phyloP scores from a whole-genome alignment of 2,888 invertebrate genomes.

The Plemyria rubiginata region DNA sequence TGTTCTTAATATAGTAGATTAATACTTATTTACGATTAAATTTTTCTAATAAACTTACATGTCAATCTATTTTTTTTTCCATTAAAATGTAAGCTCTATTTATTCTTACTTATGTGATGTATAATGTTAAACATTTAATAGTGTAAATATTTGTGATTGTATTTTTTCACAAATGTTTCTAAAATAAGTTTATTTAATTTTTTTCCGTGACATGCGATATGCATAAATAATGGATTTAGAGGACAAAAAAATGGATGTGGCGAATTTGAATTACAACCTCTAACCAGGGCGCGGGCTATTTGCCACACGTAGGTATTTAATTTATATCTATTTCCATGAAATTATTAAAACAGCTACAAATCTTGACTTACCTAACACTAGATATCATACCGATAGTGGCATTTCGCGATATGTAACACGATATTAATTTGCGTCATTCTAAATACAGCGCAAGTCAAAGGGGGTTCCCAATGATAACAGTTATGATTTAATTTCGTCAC shows the following conservation, averaged over 20 bases:
- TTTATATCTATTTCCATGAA: slow-evolving; percentile 37
- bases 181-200: slow-evolving; percentile 61
- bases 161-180: slow-evolving; percentile 69
- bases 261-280: slow-evolving; percentile 34
- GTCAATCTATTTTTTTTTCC: slow-evolving; percentile 72
- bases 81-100: slow-evolving; percentile 83
- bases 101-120: slow-evolving; percentile 78
- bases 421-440: slow-evolving; percentile 54
- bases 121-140: slow-evolving; percentile 79
- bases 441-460: slow-evolving; percentile 47
- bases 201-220: slow-evolving; percentile 63
- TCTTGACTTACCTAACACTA: slow-evolving; percentile 49
- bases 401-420: slow-evolving; percentile 64
- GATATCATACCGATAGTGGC: slow-evolving; percentile 56
- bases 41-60: slow-evolving; percentile 79
- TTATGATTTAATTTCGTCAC: slow-evolving; percentile 52
- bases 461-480: slow-evolving; percentile 21
- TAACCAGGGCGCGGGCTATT: slow-evolving; percentile 26
- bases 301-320: slow-evolving; percentile 34
- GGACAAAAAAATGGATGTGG: slow-evolving; percentile 41
- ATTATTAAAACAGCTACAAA: slow-evolving; percentile 41
- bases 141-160: slow-evolving; percentile 81
- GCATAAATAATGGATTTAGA: slow-evolving; percentile 53
- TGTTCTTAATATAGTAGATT: slow-evolving; percentile 75
- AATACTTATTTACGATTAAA: slow-evolving; percentile 76